Base-by-base conservation (phyloP, 92 coral and sea anemone species). In the Heliopora coerulea region DNA sequence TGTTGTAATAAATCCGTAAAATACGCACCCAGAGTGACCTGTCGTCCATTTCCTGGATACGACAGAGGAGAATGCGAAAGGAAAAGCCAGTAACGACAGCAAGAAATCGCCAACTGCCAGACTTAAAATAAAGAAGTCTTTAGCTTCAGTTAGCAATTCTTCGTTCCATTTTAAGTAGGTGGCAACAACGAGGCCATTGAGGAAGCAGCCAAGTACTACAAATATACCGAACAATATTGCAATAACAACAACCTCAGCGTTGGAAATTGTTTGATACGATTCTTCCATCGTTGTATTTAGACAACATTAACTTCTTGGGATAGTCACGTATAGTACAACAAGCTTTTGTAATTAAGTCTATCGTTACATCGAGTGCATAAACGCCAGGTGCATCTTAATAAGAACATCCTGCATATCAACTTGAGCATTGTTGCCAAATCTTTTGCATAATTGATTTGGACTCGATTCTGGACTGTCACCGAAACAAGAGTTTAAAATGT, bases 71-170 rank as follows among this genome's bases (percentile, higher is more conserved):
- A 84, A 61, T 10, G 88, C 91, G 3, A 86, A 56, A 12, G 92
- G 85, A 13, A 72, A 40, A 2, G 80, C 83, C 37, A 81, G 25
- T 0, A 78, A 44, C 0, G 85, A 82, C 77, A 78, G 72, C 28
- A 88, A 37, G 64, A 87, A 83, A 79, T 91, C 90, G 20, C 90
- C 86, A 20, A 80, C 14, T 9, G 97, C 88, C 78, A 91, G 73
- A 75, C 92, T 83, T 26, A 91, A 17, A 10, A 88, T 85, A 28
- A 85, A 26, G 0, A 58, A 44, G 77, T 88, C 79, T 33, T 59
- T 39, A 1, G 85, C 56, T 0, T 74, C 29, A 18, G 65, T 68
- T 13, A 84, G 73, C 11, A 88, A 68, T 15, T 24, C 23, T 32
- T 67, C 21, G 49, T 80, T 82, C 65, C 80, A 68, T 24, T 21